These are phyloP conservation scores for Tor tambroides DNA, from an alignment of 2,113 vertebrate species.

Conservation along the genomic window DNA sequence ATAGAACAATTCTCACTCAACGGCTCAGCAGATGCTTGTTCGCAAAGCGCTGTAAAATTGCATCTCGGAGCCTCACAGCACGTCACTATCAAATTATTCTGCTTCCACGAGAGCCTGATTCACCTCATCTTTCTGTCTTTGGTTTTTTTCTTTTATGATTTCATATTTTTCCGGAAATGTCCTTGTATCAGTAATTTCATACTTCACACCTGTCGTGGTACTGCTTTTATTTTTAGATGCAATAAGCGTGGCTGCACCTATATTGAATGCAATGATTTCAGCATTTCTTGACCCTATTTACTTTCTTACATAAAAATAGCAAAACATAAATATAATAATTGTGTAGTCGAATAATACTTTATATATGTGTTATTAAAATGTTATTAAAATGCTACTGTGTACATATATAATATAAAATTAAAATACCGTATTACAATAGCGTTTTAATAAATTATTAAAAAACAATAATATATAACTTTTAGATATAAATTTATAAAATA, in stretches of 20 bases:
- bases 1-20: slow-evolving; percentile 79
- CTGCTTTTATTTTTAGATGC: slow-evolving; percentile 63
- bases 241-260: slow-evolving; percentile 64
- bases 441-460: neutral
- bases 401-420: neutral
- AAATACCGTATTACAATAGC: neutral
- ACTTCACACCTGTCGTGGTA: slow-evolving; percentile 70
- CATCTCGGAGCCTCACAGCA: slow-evolving; percentile 78
- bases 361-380: too few relatives aligned
- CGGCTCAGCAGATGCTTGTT: slow-evolving; percentile 80
- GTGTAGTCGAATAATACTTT: too few relatives aligned
- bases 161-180: slow-evolving; percentile 67
- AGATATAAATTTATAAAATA: too few relatives aligned
- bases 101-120: slow-evolving; percentile 81
- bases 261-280: slow-evolving; percentile 58
- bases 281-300: slow-evolving; percentile 33
- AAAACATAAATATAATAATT: neutral
- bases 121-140: slow-evolving; percentile 50
- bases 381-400: slow-evolving; percentile 28
- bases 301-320: neutral
- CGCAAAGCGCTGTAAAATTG: slow-evolving; percentile 85
- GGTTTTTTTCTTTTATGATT: neutral
- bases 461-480: neutral
- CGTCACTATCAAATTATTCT: slow-evolving; percentile 86
- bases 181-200: slow-evolving; percentile 82